Base-by-base conservation (phyloP, 2,113 vertebrate species). In the Toxostoma redivivum region DNA sequence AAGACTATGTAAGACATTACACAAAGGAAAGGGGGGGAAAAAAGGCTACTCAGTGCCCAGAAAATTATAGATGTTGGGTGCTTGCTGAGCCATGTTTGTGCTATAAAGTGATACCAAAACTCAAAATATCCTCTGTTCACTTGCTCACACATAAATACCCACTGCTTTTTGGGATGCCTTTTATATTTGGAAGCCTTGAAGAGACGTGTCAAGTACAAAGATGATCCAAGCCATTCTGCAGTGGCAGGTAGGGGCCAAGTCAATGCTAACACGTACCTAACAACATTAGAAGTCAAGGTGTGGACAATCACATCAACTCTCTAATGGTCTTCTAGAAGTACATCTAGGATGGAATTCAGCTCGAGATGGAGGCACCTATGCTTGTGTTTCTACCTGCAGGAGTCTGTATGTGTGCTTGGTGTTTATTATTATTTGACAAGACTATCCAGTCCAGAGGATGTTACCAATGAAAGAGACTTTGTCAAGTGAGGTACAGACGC, bases 211-310 rank as follows among this genome's bases (percentile, higher is more conserved):
- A 65, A 53, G 61, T 50, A 45, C 0, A 2, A n/a, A 57, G 42
- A 18, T 77, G 33, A 86, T 70, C 7, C 21, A 76, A 56, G 30
- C 16, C n/a, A 38, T 69, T 92, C 50, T 86, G 45, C 33, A 54
- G n/a, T 35, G 45, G 13, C 30, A 74, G 35, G 7, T 37, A 42
- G 47, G 35, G 9, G 77, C 25, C 20, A 22, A 21, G 33, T 25
- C n/a, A 72, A 72, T 40, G 47, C 4, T 35, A 56, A 66, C 35
- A 33, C 0, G 0, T 45, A 5, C n/a, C 25, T 58, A 81, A 25
- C 8, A 53, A 5, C 77, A 37, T 28, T 69, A 22, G 21, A 80
- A 72, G 15, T 12, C 35, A 65, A 14, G 28, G 10, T 2, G 0
- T 54, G 56, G 19, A 45, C 27, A 58, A 51, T 25, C 5, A 35